A percentile compares a stretch with the other conserved stretches of the same genome.
Evolutionary conservation across 2,888 invertebrate species (phyloP).

Genomic region (Euphydryas editha): DNA sequence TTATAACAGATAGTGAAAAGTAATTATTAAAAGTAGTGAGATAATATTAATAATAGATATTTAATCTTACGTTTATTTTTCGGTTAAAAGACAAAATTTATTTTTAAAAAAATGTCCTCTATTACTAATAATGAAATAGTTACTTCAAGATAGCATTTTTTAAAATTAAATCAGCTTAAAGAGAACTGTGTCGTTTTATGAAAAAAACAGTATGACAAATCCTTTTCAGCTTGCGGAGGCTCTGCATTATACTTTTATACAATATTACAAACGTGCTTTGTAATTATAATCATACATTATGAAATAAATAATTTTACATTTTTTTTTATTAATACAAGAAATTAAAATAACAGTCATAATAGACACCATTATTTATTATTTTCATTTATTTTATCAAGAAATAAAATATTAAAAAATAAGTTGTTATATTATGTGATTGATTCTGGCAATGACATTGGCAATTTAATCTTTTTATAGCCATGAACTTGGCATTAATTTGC

Average conservation of each 20-base stretch:
- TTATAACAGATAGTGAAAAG: constrained; percentile 16
- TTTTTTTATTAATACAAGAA: no score
- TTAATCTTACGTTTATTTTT: neutral
- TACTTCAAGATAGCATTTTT: neutral
- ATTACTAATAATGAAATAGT: neutral
- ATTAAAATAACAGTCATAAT: no score
- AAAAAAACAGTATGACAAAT: constrained; percentile 8
- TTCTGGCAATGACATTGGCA: no score
- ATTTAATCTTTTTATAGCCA: no score
- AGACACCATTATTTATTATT: no score
- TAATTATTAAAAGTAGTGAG: neutral
- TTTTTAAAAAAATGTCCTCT: neutral
- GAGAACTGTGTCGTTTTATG: constrained; percentile 1
- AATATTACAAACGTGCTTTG: neutral
- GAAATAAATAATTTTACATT: neutral
- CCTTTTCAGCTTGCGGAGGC: constrained; percentile 25
- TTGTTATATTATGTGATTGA: no score
- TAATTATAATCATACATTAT: neutral
- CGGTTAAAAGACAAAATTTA: neutral
- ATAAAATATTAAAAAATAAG: no score
- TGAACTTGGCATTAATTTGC: no score
- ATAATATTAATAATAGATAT: no score
- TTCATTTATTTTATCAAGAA: no score
- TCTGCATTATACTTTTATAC: neutral
- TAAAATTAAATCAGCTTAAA: neutral